A percentile compares a stretch with the other conserved stretches of the same genome.
These are phyloP conservation scores for Antechinus stuartii DNA, from an alignment of 2,113 vertebrate genomes.

Conservation along the genomic window DNA sequence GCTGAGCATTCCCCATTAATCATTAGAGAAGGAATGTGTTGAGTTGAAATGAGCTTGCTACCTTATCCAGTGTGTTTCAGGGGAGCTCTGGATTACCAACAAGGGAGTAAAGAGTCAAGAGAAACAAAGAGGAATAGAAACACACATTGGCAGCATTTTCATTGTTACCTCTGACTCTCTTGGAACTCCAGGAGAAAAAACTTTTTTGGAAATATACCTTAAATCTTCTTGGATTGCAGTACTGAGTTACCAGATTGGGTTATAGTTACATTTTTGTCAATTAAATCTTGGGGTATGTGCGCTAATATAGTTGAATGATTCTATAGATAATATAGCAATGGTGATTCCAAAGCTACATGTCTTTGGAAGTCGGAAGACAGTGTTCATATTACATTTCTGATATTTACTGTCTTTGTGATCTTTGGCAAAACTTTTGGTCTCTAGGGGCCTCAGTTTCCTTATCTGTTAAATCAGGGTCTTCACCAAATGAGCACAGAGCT, in stretches of 20 bases:
- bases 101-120: neutral
- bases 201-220: neutral
- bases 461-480: neutral
- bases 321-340: neutral
- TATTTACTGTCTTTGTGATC: neutral
- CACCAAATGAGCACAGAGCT: neutral
- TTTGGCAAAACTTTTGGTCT: neutral
- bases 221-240: neutral
- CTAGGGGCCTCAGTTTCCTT: neutral
- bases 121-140: neutral
- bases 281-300: neutral
- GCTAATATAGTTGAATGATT: neutral
- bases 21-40: neutral
- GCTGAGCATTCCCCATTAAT: accelerated
- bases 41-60: neutral
- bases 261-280: neutral
- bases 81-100: neutral
- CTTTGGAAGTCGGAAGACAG: neutral
- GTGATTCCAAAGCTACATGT: neutral
- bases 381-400: neutral
- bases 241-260: neutral
- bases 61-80: neutral
- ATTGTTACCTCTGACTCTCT: neutral
- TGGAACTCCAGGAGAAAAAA: neutral
- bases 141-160: neutral